Evolutionary conservation across 2,888 invertebrate genomes (phyloP).

Genomic region (Apodemia zela): DNA sequence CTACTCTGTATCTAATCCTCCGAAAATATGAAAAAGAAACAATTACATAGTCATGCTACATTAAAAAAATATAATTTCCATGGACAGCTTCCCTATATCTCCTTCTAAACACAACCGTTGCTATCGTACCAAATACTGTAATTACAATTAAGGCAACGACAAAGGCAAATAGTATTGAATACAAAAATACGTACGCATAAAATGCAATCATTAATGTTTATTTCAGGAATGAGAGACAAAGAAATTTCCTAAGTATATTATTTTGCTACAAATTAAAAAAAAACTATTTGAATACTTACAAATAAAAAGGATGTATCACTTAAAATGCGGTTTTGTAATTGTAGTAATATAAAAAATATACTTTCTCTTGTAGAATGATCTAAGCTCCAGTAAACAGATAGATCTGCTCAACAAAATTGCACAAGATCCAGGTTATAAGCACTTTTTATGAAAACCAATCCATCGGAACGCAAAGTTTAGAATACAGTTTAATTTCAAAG

Average conservation of each 20-base stretch:
- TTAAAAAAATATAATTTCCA: conserved; percentile 19
- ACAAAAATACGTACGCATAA: conserved; percentile 38
- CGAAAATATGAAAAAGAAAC: conserved; percentile 21
- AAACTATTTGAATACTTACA: background rate
- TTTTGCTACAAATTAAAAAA: background rate
- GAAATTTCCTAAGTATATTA: background rate
- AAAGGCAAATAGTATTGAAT: conserved; percentile 47
- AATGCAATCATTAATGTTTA: conserved; percentile 16
- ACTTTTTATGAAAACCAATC: too few species aligned
- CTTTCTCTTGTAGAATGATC: background rate
- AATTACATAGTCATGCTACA: conserved; percentile 24
- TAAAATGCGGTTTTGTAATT: background rate
- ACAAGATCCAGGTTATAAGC: too few species aligned
- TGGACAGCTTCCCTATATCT: conserved; percentile 23
- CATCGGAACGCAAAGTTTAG: too few species aligned
- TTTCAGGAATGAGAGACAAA: conserved; percentile 19
- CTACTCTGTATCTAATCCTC: background rate
- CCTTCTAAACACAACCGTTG: conserved; percentile 52
- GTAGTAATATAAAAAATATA: background rate
- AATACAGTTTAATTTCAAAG: too few species aligned
- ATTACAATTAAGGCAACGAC: conserved; percentile 60
- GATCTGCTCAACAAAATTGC: too few species aligned
- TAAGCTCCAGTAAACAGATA: too few species aligned
- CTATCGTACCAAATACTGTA: conserved; percentile 23
- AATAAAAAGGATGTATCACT: background rate